Evolutionary conservation across 2,888 invertebrate genomes (phyloP), one percentile per base, ranked within the genome.

Genomic region (Archips crataeganus): DNA sequence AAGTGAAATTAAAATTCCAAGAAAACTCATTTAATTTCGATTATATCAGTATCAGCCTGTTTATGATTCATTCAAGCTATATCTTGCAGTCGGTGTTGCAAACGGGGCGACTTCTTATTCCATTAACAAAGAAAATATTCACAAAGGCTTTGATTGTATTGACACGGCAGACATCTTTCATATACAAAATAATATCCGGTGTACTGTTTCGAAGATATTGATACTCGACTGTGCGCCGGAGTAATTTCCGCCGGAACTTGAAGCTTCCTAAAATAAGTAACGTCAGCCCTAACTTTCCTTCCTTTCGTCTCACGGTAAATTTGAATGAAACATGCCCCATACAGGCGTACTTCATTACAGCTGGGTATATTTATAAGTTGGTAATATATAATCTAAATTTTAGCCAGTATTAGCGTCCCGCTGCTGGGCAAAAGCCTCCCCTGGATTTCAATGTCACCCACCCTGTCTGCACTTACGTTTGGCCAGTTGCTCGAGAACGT

Each of bases 211-310:
- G 54, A 74, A 61, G 70, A 62, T 74, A 66, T 66, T 62, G 70
- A 74, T 74, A 74, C 70, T 47, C 66, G 70, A 74, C 66, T 66
- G 70, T 78, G 79, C 62, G 62, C 74, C 64, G 77, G 74, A 67
- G 77, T 81, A 85, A 86, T 86, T 81, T 86, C 86, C 85, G 84
- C 71, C 80, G 81, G 81, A 83, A 79, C 79, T 79, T 71, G 75
- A 77, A 75, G 65, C 69, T 74, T 74, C 74, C 69, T 65, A 69
- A 70, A 70, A 74, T 74, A 74, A 65, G 73, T 54, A 45, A 47
- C 59, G 49, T 64, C 64, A 34, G 60, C 42, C 51, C 54, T 69
- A 34, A 69, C 69, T 64, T 69, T 51, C 49, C 59, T 64, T 69
- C 51, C 68, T 34, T 15, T n/a, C 15, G 59, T 65, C 32, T 69